Percentiles rank a stretch among this genome's conserved stretches.
phyloP scores from a whole-genome alignment of 2,113 vertebrate genomes.

The Saimiri boliviensis region DNA sequence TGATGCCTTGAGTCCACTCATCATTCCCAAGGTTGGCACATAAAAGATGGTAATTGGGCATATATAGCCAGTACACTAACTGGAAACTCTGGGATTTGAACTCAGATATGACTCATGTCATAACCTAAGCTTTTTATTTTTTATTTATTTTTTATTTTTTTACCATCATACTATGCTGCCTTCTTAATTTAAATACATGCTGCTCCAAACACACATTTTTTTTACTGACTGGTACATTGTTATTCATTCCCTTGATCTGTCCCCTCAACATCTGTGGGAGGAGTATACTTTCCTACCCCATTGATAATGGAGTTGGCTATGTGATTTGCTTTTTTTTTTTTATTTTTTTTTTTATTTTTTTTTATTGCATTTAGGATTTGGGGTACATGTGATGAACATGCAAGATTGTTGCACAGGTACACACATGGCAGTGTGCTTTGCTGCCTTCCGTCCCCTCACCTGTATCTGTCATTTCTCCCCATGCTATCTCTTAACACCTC shows the following conservation, averaged over 20 bases:
- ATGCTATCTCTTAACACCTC: too few relatives aligned
- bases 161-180: background rate
- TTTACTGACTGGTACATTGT: background rate
- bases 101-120: background rate
- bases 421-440: too few relatives aligned
- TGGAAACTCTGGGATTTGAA: slow-evolving; percentile 5
- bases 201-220: background rate
- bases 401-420: too few relatives aligned
- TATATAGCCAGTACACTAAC: background rate
- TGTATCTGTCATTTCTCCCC: too few relatives aligned
- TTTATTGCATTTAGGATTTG: too few relatives aligned
- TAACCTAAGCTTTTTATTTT: slow-evolving; percentile 30
- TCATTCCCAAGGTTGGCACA: background rate
- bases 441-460: too few relatives aligned
- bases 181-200: slow-evolving; percentile 27
- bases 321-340: background rate
- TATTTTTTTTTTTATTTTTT: too few relatives aligned
- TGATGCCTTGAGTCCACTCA: background rate
- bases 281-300: background rate
- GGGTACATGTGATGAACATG: too few relatives aligned
- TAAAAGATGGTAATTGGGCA: background rate
- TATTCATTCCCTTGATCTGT: background rate
- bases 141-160: too few relatives aligned
- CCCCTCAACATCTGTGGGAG: background rate
- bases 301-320: background rate